Conservation (phyloP, 2,888 invertebrate species). For the Drosophila testacea region DNA sequence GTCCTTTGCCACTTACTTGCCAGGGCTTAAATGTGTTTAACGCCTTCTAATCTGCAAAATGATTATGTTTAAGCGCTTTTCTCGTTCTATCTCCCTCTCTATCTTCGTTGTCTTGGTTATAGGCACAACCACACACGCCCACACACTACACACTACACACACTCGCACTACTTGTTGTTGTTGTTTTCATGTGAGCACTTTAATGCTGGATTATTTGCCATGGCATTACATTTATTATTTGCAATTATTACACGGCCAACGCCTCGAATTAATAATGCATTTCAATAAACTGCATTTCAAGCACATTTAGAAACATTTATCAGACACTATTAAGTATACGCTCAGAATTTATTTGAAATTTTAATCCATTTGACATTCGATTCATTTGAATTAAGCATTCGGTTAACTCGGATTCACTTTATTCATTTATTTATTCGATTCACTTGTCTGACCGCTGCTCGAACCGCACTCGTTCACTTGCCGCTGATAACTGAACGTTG, state of each 20-base stretch:
- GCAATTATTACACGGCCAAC: slow-evolving; percentile 22
- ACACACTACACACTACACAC: slow-evolving; percentile 15
- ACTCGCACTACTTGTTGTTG: slow-evolving; percentile 33
- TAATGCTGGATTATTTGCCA: slow-evolving; percentile 57
- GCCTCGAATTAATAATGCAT: slow-evolving; percentile 23
- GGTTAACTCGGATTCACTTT: slow-evolving; percentile 1
- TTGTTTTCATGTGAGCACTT: slow-evolving; percentile 35
- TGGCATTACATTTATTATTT: slow-evolving; percentile 33
- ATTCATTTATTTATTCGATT: background rate
- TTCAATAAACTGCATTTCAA: slow-evolving; percentile 5
- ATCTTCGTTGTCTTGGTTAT: slow-evolving; percentile 60
- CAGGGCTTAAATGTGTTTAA: slow-evolving; percentile 68
- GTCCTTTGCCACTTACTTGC: slow-evolving; percentile 59
- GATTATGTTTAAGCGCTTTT: slow-evolving; percentile 66
- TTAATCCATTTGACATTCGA: slow-evolving; percentile 2
- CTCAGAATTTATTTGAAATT: background rate
- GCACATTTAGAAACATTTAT: slow-evolving; percentile 3
- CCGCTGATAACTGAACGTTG: slow-evolving; percentile 69
- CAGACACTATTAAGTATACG: slow-evolving; percentile 3
- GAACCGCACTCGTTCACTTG: slow-evolving; percentile 67
- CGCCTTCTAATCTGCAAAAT: slow-evolving; percentile 72
- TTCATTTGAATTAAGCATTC: slow-evolving; percentile 3
- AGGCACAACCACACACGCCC: slow-evolving; percentile 25
- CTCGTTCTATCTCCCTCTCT: background rate
- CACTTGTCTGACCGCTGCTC: slow-evolving; percentile 12